phyloP scores from a whole-genome alignment of 2,113 vertebrate species.

The Trematomus loennbergii region DNA sequence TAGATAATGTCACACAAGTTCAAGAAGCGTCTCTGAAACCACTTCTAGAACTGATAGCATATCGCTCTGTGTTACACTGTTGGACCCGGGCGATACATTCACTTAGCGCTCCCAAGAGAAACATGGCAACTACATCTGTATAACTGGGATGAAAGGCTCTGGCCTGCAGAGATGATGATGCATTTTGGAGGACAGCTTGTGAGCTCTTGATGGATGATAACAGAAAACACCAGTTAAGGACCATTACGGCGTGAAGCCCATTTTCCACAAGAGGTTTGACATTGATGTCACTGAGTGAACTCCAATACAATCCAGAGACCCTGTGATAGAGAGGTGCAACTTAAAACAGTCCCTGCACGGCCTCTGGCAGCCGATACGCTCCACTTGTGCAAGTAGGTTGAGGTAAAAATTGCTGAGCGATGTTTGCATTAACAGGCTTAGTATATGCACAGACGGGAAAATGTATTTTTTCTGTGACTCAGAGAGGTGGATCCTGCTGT shows the following conservation, averaged over 20 bases:
- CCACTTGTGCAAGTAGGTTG: constrained; percentile 32
- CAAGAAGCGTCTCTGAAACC: neutral
- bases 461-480: constrained; percentile 10
- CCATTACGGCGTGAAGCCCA: constrained; percentile 49
- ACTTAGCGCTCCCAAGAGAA: neutral
- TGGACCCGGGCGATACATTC: neutral
- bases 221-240: constrained; percentile 46
- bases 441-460: constrained; percentile 17
- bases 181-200: constrained; percentile 22
- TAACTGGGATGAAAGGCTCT: constrained; percentile 9
- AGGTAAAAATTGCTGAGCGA: constrained; percentile 39
- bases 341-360: constrained; percentile 21
- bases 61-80: neutral
- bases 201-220: constrained; percentile 46
- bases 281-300: constrained; percentile 48
- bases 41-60: too few relatives aligned
- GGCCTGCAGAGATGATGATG: constrained; percentile 33
- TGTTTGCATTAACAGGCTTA: constrained; percentile 57
- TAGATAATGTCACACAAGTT: neutral
- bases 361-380: constrained; percentile 26
- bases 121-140: constrained; percentile 5
- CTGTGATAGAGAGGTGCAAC: constrained; percentile 37
- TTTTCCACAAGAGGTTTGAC: constrained; percentile 63
- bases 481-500: constrained; percentile 23
- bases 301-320: constrained; percentile 41